These are phyloP conservation scores for Drosophila bipectinata DNA, from an alignment of 1,140 invertebrate genomes.

Conservation along the genomic window DNA sequence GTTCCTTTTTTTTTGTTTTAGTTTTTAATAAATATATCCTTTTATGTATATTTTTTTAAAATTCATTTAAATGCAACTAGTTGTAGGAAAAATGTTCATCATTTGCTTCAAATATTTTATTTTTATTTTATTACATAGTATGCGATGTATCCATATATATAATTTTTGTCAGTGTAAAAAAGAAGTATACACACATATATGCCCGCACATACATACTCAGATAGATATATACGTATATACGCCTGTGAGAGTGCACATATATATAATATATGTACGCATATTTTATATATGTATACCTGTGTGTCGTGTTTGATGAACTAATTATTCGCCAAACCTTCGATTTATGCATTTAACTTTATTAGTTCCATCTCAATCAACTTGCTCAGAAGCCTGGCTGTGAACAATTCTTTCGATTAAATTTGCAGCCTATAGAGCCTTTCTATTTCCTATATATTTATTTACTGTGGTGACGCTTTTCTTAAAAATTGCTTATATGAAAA, in stretches of 20 bases:
- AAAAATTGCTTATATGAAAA: slow-evolving; percentile 75
- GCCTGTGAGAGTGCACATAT: slow-evolving; percentile 9
- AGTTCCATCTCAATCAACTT: slow-evolving; percentile 32
- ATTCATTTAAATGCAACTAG: slow-evolving; percentile 81
- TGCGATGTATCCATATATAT: slow-evolving; percentile 64
- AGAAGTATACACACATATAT: slow-evolving; percentile 60
- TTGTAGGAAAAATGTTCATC: slow-evolving; percentile 80
- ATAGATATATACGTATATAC: slow-evolving; percentile 26
- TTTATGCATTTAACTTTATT: slow-evolving; percentile 56
- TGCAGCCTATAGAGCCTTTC: slow-evolving; percentile 23
- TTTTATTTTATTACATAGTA: slow-evolving; percentile 54
- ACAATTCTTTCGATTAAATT: slow-evolving; percentile 42
- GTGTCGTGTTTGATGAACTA: slow-evolving; percentile 56
- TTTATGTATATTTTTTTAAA: slow-evolving; percentile 78
- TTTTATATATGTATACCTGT: slow-evolving; percentile 31
- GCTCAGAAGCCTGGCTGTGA: slow-evolving; percentile 15
- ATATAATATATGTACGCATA: slow-evolving; percentile 29
- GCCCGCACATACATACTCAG: slow-evolving; percentile 37
- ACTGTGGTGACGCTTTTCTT: slow-evolving; percentile 49
- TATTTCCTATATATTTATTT: slow-evolving; percentile 67
- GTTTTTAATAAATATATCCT: slow-evolving; percentile 78
- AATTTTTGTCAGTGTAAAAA: slow-evolving; percentile 68
- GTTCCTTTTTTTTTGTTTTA: slow-evolving; percentile 47
- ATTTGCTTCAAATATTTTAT: slow-evolving; percentile 66
- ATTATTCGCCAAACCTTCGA: slow-evolving; percentile 62